Evolutionary conservation across 2,797 vertebrate species (phyloP).

Genomic region (Sparus aurata): DNA sequence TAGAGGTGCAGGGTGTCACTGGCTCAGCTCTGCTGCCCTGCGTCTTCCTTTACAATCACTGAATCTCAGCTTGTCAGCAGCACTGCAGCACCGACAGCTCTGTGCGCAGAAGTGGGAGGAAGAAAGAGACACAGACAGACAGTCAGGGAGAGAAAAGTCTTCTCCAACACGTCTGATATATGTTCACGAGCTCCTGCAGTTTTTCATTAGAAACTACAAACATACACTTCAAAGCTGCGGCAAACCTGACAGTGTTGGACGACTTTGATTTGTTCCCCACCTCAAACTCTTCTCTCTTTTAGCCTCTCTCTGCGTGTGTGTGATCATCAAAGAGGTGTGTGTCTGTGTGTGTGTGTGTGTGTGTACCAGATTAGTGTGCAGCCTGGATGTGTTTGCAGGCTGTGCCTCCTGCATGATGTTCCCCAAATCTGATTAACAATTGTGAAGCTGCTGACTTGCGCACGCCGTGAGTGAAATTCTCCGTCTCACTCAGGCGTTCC

Average conservation of each 20-base stretch:
- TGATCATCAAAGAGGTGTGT: conserved; percentile 14
- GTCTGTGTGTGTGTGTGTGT: neutral
- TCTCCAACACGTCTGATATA: neutral
- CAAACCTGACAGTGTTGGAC: conserved; percentile 14
- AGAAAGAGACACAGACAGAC: neutral
- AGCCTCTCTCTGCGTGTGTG: neutral
- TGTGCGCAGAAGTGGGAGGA: conserved; percentile 15
- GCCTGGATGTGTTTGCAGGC: conserved; percentile 6
- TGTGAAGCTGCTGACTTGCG: conserved; percentile 32
- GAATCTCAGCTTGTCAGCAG: conserved; percentile 64
- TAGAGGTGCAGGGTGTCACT: conserved; percentile 63
- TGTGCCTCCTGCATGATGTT: neutral
- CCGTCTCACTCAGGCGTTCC: neutral
- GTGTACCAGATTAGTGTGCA: neutral
- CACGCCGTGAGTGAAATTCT: neutral
- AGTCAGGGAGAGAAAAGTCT: neutral
- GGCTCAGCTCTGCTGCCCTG: conserved; percentile 68
- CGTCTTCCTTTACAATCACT: conserved; percentile 53
- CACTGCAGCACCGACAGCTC: conserved; percentile 59
- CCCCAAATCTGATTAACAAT: conserved; percentile 25
- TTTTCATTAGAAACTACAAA: conserved; percentile 5
- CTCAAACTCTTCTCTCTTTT: neutral
- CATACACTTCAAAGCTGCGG: conserved; percentile 5
- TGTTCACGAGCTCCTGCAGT: conserved; percentile 18
- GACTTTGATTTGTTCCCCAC: conserved; percentile 45